Evolutionary conservation across 2,113 vertebrate genomes (phyloP).

Genomic region (Psilopogon haemacephalus): DNA sequence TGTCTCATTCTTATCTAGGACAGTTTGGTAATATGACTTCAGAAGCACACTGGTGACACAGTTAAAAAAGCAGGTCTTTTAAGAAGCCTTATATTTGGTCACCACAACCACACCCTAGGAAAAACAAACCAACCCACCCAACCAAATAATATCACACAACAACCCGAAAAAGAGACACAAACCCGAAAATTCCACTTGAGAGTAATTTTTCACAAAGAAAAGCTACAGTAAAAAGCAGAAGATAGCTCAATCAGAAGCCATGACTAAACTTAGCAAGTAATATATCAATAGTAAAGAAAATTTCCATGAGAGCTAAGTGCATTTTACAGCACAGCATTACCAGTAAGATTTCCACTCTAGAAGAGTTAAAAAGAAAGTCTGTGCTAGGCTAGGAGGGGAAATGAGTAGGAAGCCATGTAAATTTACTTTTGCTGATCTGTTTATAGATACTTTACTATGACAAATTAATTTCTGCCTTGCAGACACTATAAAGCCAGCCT

Average conservation of each 20-base stretch:
- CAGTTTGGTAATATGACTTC: background rate
- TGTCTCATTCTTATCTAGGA: background rate
- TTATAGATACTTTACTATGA: background rate
- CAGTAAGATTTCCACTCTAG: background rate
- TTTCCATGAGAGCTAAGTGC: background rate
- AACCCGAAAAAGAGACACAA: background rate
- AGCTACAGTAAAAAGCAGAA: background rate
- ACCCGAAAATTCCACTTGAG: background rate
- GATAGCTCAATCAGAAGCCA: background rate
- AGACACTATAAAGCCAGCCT: background rate
- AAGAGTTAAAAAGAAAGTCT: background rate
- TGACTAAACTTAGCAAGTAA: background rate
- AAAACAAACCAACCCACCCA: background rate
- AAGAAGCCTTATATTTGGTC: background rate
- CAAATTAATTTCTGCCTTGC: background rate
- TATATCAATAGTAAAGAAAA: background rate
- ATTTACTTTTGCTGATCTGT: background rate
- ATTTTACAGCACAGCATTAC: background rate
- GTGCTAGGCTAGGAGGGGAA: background rate
- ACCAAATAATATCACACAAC: background rate
- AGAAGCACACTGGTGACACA: background rate
- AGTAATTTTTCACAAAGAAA: background rate
- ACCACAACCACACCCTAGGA: background rate
- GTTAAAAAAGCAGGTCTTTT: conserved; percentile 2
- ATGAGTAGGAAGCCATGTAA: background rate